Evolutionary conservation across 2,888 invertebrate species (phyloP).

Genomic region (Ethmia dodecea): DNA sequence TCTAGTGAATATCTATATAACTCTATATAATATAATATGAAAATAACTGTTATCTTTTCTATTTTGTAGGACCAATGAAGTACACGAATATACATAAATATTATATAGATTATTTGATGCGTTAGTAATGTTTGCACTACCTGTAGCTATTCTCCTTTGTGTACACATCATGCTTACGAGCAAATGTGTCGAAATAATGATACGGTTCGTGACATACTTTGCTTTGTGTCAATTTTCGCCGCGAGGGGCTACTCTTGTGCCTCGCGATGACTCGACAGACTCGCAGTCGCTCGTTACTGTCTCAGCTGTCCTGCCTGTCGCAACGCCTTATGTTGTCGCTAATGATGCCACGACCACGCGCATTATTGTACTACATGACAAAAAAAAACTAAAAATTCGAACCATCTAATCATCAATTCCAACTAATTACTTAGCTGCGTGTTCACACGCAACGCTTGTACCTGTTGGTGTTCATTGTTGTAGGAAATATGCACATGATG

Average conservation of each 20-base stretch:
- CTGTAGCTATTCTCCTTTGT: too few relatives aligned
- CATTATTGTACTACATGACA: conserved; percentile 18
- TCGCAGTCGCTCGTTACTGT: conserved; percentile 68
- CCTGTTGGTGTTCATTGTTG: conserved; percentile 42
- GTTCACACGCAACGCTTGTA: conserved; percentile 35
- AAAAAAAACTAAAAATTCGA: conserved; percentile 5
- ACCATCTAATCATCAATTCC: conserved; percentile 8
- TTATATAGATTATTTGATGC: too few relatives aligned
- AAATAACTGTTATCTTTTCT: too few relatives aligned
- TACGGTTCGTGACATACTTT: conserved; percentile 61
- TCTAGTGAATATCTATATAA: too few relatives aligned
- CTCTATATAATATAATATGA: too few relatives aligned
- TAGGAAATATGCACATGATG: conserved; percentile 62
- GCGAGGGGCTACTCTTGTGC: conserved; percentile 60
- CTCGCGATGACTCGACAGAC: conserved; percentile 56
- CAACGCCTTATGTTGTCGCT: conserved; percentile 50
- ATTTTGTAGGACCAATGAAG: too few relatives aligned
- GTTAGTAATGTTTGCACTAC: too few relatives aligned
- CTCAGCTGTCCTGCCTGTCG: conserved; percentile 51
- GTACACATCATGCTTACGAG: background rate
- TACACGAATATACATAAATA: too few relatives aligned
- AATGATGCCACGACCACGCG: conserved; percentile 50
- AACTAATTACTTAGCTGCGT: conserved; percentile 40
- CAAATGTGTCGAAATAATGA: conserved; percentile 50
- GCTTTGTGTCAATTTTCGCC: conserved; percentile 64